Evolutionary conservation across 2,888 invertebrate species (phyloP), one percentile per base, ranked within the genome.

Genomic region (Caenorhabditis sp.): DNA sequence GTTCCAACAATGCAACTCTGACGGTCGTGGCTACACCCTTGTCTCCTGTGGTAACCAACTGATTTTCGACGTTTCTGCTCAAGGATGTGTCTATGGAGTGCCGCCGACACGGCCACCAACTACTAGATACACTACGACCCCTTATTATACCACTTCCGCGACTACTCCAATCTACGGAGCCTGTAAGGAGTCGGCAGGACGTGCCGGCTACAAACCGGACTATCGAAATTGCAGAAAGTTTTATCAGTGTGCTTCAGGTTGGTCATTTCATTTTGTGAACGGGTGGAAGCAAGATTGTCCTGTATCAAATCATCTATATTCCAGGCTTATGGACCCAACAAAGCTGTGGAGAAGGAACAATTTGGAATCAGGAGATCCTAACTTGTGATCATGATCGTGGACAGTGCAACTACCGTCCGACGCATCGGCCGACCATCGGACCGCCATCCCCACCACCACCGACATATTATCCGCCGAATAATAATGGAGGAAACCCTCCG

Each of bases 171-270:
- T 37, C 18, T 61, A 76, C 35, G 76, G 67, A 44, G 3, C 51
- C 24, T 76, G 76, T 20, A 44, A 4, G 9, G 76, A 76, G 44
- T 32, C 44, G 5, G 44, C 20, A 2, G 76, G 76, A 40, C 18
- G 18, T n/a, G 44, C 13, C 35, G 67, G 67, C 8, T 76, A 53
- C 47, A 76, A 76, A 15, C 44, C 67, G 24, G 76, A 76, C 32
- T 22, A 53, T 6, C 35, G 44, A n/a, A 60, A 65, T 20, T 76
- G 76, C 44, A 20, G 32, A 3, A 65, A 67, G 24, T 76, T 58
- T 28, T 76, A 76, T 18, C 51, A 76, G 44, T 76, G 76, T 40
- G 76, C 76, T 53, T 67, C 67, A n/a, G 76, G 76, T 74, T 1
- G 32, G 72, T 15, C 40, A 13, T 32, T 32, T 32, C 9, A 4